Percentiles rank a stretch among this genome's conserved stretches.
Evolutionary conservation across 2,113 vertebrate species (phyloP).

Genomic region (Poecilia latipinna): DNA sequence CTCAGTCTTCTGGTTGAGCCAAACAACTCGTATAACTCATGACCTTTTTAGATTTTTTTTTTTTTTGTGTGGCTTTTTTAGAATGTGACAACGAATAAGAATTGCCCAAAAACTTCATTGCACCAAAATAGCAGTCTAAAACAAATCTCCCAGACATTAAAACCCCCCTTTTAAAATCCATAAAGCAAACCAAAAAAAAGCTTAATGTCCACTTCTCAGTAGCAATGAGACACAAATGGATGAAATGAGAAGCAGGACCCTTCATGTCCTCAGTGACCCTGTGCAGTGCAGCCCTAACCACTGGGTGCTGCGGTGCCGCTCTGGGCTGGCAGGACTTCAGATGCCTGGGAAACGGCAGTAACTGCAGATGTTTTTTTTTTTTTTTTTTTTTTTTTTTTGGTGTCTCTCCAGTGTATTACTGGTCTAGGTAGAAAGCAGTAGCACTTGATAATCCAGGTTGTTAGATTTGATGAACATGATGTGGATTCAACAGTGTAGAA

Average conservation of each 20-base stretch:
- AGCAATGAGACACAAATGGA: conserved; percentile 8
- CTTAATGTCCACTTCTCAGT: conserved; percentile 5
- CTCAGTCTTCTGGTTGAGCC: not conserved
- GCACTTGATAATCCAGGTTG: not conserved
- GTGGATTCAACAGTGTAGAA: no score
- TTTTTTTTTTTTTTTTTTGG: not conserved
- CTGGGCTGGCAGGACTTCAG: conserved; percentile 37
- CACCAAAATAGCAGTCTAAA: not conserved
- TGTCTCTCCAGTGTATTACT: conserved; percentile 31
- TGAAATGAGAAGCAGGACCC: conserved; percentile 20
- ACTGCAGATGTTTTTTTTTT: not conserved
- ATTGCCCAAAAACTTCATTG: no score
- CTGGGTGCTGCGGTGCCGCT: conserved; percentile 46
- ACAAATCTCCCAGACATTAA: conserved; percentile 3
- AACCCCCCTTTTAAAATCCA: not conserved
- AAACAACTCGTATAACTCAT: not conserved
- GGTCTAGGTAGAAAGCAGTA: conserved; percentile 25
- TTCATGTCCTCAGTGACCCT: conserved; percentile 41
- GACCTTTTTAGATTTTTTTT: not conserved
- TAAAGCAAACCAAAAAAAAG: not conserved
- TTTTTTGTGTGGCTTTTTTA: no score
- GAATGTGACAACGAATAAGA: not conserved
- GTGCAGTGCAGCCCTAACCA: conserved; percentile 43
- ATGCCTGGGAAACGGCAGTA: conserved; percentile 30
- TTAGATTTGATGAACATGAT: not conserved